A percentile compares a stretch with the other conserved stretches of the same genome.
phyloP scores from a whole-genome alignment of 2,888 invertebrate genomes.

The Acholoe squamosa region DNA sequence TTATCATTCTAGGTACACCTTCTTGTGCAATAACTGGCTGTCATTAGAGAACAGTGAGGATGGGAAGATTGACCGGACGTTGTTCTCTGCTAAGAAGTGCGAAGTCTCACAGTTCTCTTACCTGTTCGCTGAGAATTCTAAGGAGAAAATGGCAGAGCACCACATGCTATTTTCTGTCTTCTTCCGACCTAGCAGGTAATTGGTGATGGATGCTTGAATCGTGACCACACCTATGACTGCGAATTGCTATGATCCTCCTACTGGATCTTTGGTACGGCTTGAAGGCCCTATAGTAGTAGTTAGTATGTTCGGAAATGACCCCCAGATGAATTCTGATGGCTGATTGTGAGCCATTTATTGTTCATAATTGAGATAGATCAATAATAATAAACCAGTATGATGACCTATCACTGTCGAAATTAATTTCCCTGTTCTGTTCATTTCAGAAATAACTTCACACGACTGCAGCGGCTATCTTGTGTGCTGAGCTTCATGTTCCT shows the following conservation, averaged over 20 bases:
- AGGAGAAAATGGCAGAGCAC: slow-evolving; percentile 23
- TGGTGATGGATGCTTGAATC: too few relatives aligned
- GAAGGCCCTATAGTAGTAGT: too few relatives aligned
- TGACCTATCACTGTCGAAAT: too few relatives aligned
- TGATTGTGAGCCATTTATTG: too few relatives aligned
- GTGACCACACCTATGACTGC: too few relatives aligned
- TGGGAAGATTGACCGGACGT: slow-evolving; percentile 24
- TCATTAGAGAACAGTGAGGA: slow-evolving; percentile 45
- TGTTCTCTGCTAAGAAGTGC: slow-evolving; percentile 4
- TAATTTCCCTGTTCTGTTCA: too few relatives aligned
- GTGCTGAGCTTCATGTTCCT: slow-evolving; percentile 35
- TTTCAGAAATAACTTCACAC: slow-evolving; percentile 26
- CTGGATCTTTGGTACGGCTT: too few relatives aligned
- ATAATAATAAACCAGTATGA: too few relatives aligned
- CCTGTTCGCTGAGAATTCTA: slow-evolving; percentile 29
- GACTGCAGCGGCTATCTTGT: slow-evolving; percentile 2
- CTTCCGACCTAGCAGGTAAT: slow-evolving; percentile 46
- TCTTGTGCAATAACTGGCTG: slow-evolving; percentile 56
- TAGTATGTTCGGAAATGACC: too few relatives aligned
- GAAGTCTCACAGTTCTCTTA: slow-evolving; percentile 48
- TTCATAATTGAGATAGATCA: too few relatives aligned
- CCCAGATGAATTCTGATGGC: too few relatives aligned
- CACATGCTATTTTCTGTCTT: slow-evolving; percentile 35
- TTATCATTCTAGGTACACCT: slow-evolving; percentile 54
- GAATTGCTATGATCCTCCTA: too few relatives aligned